phyloP scores from a whole-genome alignment of 2,113 vertebrate genomes.

The Labeo rohita region DNA sequence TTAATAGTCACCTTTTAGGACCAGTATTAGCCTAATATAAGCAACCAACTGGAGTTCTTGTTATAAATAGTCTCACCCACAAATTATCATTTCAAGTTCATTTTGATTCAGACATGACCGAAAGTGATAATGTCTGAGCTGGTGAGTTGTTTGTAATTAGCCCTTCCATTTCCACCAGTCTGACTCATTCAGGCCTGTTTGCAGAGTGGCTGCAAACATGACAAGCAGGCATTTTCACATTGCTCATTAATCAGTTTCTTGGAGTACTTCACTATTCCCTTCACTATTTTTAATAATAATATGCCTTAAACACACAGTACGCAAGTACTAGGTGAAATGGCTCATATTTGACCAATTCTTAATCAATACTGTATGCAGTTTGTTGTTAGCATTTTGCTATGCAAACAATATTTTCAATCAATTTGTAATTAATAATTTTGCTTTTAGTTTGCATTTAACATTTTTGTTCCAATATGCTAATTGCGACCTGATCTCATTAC shows the following conservation, averaged over 20 bases:
- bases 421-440: no score
- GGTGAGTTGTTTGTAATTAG: neutral
- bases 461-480: neutral
- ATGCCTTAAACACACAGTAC: neutral
- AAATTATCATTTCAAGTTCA: neutral
- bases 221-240: neutral
- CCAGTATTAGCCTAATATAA: neutral
- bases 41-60: neutral
- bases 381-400: neutral
- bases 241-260: neutral
- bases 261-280: neutral
- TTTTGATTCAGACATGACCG: neutral
- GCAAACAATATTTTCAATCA: neutral
- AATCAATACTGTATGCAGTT: neutral
- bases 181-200: neutral
- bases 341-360: neutral
- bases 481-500: no score
- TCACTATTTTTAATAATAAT: neutral
- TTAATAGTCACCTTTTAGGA: neutral
- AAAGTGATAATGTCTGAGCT: neutral
- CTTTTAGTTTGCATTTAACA: neutral
- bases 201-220: neutral
- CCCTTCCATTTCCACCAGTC: neutral
- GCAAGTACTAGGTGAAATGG: neutral
- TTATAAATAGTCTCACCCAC: neutral